Evolutionary conservation across 2,888 invertebrate genomes (phyloP).

Genomic region (Clanis bilineata): DNA sequence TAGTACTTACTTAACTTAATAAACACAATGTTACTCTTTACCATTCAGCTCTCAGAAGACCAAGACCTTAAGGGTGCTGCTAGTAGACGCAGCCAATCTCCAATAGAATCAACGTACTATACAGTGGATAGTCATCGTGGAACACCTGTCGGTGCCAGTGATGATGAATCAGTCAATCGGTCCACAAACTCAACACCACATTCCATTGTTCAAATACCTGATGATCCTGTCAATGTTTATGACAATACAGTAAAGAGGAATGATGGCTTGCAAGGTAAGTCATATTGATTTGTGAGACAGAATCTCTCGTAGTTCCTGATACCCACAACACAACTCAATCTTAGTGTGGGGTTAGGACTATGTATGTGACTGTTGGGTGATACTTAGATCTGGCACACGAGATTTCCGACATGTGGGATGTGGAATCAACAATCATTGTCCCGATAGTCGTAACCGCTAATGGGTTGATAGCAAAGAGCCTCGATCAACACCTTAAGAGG

Average conservation of each 20-base stretch:
- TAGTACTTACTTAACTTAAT: no score
- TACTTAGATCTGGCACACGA: no score
- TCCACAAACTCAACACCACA: constrained; percentile 83
- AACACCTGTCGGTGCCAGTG: constrained; percentile 74
- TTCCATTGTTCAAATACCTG: constrained; percentile 86
- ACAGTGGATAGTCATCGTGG: constrained; percentile 59
- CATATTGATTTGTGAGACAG: neutral
- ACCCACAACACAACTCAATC: no score
- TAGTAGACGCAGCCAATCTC: constrained; percentile 68
- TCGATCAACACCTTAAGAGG: no score
- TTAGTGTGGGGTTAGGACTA: no score
- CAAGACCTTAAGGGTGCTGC: constrained; percentile 75
- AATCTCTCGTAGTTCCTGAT: no score
- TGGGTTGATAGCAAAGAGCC: no score
- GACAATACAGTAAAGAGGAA: constrained; percentile 68
- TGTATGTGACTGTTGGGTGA: no score
- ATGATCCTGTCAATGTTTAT: constrained; percentile 68
- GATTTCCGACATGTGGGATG: no score
- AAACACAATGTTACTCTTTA: constrained; percentile 9
- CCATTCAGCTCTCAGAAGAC: constrained; percentile 77
- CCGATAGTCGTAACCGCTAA: no score
- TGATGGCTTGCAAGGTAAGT: constrained; percentile 72
- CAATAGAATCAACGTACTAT: constrained; percentile 63
- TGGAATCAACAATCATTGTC: no score
- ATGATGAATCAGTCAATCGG: constrained; percentile 74